phyloP scores from a whole-genome alignment of 1,140 invertebrate genomes.

The Diprion similis region DNA sequence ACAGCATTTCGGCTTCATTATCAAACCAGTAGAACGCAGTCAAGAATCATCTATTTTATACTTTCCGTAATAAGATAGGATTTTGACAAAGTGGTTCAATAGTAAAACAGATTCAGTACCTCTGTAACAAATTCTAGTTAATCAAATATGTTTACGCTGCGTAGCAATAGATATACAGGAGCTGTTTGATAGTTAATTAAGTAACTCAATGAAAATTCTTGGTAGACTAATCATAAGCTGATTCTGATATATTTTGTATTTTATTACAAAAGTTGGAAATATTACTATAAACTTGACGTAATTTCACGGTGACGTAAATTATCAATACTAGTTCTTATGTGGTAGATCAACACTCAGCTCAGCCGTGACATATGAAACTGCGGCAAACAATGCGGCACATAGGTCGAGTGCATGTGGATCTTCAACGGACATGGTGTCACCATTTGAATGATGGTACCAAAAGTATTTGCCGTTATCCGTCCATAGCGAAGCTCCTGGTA shows the following conservation, averaged over 20 bases:
- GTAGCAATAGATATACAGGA: too few relatives aligned
- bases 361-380: constrained; percentile 75
- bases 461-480: constrained; percentile 80
- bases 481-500: constrained; percentile 73
- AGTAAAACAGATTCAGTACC: too few relatives aligned
- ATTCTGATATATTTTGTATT: too few relatives aligned
- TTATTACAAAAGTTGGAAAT: too few relatives aligned
- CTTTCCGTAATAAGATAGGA: too few relatives aligned
- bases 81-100: too few relatives aligned
- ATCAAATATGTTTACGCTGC: neutral
- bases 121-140: neutral
- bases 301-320: too few relatives aligned
- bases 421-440: constrained; percentile 80
- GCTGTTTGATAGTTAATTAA: too few relatives aligned
- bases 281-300: too few relatives aligned
- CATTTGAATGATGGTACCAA: constrained; percentile 82
- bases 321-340: constrained; percentile 13
- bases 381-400: constrained; percentile 78
- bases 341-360: constrained; percentile 75
- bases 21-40: too few relatives aligned
- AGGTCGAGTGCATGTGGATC: constrained; percentile 71
- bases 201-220: too few relatives aligned
- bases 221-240: too few relatives aligned
- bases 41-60: neutral
- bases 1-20: neutral